Percentiles rank a stretch among this genome's conserved stretches.
Evolutionary conservation across 2,888 invertebrate species (phyloP).

Genomic region (Clusia tigrina): DNA sequence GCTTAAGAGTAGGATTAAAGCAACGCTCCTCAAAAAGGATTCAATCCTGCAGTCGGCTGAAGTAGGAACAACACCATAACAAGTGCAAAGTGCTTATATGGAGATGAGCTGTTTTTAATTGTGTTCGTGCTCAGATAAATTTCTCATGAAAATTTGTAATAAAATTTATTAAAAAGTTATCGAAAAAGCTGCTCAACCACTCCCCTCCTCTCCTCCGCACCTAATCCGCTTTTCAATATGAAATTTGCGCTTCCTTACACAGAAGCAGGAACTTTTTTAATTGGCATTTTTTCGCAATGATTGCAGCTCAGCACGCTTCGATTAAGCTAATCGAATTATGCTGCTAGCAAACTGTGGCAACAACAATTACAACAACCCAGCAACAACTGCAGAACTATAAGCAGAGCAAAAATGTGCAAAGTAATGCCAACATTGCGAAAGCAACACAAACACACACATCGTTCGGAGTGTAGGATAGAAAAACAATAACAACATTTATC

Average conservation of each 20-base stretch:
- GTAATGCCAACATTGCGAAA: background rate
- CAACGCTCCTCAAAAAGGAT: too few relatives aligned
- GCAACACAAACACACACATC: background rate
- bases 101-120: too few relatives aligned
- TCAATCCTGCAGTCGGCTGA: too few relatives aligned
- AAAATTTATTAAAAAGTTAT: too few relatives aligned
- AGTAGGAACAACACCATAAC: too few relatives aligned
- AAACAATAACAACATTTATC: slow-evolving; percentile 4
- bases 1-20: too few relatives aligned
- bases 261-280: slow-evolving; percentile 42
- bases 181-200: too few relatives aligned
- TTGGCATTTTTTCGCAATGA: slow-evolving; percentile 51
- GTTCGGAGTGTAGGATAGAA: background rate
- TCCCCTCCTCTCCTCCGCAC: too few relatives aligned
- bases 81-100: too few relatives aligned
- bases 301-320: slow-evolving; percentile 44
- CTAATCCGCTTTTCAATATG: background rate
- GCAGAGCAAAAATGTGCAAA: slow-evolving; percentile 28
- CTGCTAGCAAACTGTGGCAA: background rate
- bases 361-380: slow-evolving; percentile 42
- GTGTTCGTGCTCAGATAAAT: too few relatives aligned
- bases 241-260: background rate
- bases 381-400: slow-evolving; percentile 27
- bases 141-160: too few relatives aligned
- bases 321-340: slow-evolving; percentile 27